Evolutionary conservation across 2,888 invertebrate genomes (phyloP).

Genomic region (Melieria omissa): DNA sequence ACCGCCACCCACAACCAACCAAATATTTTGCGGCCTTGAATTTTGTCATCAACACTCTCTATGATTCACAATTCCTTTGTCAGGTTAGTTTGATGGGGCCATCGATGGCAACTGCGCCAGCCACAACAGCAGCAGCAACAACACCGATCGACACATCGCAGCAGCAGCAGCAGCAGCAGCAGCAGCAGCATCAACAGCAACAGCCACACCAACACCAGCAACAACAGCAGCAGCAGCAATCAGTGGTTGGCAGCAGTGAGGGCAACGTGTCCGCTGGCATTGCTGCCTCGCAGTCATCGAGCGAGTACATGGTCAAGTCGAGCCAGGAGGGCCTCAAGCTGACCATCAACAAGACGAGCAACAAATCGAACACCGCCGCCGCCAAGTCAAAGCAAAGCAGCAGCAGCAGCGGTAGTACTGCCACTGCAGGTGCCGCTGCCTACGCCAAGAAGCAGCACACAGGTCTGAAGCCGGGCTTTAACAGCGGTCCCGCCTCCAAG

Average conservation of each 20-base stretch:
- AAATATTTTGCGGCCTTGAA: neutral
- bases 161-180: conserved; percentile 26
- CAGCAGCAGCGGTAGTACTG: conserved; percentile 23
- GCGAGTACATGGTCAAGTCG: conserved; percentile 88
- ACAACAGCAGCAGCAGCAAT: conserved; percentile 34
- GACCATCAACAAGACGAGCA: conserved; percentile 88
- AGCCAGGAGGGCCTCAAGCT: conserved; percentile 89
- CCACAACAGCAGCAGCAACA: conserved; percentile 34
- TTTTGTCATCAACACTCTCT: conserved; percentile 35
- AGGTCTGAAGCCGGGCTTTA: conserved; percentile 85
- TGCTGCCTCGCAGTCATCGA: conserved; percentile 18
- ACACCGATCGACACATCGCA: conserved; percentile 51
- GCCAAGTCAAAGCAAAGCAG: conserved; percentile 29
- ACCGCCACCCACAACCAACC: too few species aligned
- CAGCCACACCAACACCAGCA: conserved; percentile 47
- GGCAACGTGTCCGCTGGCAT: conserved; percentile 31
- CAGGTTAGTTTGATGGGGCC: conserved; percentile 66
- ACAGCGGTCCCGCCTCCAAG: conserved; percentile 87
- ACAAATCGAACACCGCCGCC: conserved; percentile 61
- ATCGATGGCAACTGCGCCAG: conserved; percentile 54
- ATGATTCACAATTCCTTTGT: conserved; percentile 60
- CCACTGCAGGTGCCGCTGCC: conserved; percentile 14
- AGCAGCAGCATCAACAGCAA: conserved; percentile 55
- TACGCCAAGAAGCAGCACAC: conserved; percentile 74
- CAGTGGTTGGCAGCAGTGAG: conserved; percentile 46